These are phyloP conservation scores for Drosophila kohkoa DNA, from an alignment of 1,140 invertebrate species.

Conservation along the genomic window DNA sequence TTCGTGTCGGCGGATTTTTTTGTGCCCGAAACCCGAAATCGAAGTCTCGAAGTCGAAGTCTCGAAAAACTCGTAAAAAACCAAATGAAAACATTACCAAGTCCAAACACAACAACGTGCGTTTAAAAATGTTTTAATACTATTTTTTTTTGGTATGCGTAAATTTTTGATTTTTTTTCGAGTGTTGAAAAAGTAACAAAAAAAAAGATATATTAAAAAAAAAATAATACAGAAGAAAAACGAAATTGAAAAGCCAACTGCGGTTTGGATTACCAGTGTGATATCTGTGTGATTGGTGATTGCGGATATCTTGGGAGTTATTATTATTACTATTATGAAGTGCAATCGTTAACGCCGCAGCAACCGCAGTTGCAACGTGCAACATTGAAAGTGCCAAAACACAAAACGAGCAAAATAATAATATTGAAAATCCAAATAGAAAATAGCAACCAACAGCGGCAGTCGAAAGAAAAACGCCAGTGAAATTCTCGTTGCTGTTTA, in stretches of 20 bases:
- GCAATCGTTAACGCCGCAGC: slow-evolving; percentile 43
- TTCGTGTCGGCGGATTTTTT: slow-evolving; percentile 54
- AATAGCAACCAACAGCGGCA: slow-evolving; percentile 9
- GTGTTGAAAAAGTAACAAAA: slow-evolving; percentile 6
- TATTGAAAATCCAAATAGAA: slow-evolving; percentile 2
- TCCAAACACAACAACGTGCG: slow-evolving; percentile 32
- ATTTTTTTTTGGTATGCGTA: neutral
- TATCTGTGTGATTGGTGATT: slow-evolving; percentile 13
- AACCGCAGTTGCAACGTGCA: slow-evolving; percentile 44
- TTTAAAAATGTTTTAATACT: slow-evolving; percentile 2
- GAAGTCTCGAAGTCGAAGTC: neutral
- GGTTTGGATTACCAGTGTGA: slow-evolving; percentile 74
- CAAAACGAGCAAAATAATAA: neutral
- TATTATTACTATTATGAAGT: slow-evolving; percentile 34
- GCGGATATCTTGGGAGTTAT: slow-evolving; percentile 15
- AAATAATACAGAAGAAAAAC: slow-evolving; percentile 29
- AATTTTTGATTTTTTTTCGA: slow-evolving; percentile 33
- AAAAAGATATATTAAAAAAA: neutral
- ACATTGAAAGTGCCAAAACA: slow-evolving; percentile 39
- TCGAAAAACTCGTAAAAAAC: slow-evolving; percentile 14
- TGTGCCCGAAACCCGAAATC: slow-evolving; percentile 25
- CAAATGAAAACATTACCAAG: slow-evolving; percentile 13
- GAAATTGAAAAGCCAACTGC: slow-evolving; percentile 35
- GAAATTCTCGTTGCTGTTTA: slow-evolving; percentile 28
- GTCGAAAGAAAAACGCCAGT: slow-evolving; percentile 18